Percentiles rank a stretch among this genome's conserved stretches.
phyloP scores from a whole-genome alignment of 1,140 invertebrate species.

The Drosophila setifemur region DNA sequence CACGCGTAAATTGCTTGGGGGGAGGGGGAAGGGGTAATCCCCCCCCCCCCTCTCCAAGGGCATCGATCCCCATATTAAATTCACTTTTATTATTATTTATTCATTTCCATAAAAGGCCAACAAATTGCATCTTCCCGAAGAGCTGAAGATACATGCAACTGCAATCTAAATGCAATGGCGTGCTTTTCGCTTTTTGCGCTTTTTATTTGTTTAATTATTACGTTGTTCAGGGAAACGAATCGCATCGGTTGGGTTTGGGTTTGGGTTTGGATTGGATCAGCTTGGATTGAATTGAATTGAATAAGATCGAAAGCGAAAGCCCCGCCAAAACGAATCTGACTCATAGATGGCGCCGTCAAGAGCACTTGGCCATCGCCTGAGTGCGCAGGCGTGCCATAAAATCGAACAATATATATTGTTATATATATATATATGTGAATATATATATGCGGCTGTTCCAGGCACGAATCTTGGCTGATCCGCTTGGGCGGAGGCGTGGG shows the following conservation, averaged over 20 bases:
- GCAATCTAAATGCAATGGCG: conserved; percentile 9
- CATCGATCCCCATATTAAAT: conserved; percentile 17
- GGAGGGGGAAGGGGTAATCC: too few relatives aligned
- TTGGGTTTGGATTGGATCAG: too few relatives aligned
- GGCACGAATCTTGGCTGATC: too few relatives aligned
- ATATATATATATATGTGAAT: too few relatives aligned
- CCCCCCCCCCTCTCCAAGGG: too few relatives aligned
- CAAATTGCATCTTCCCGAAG: conserved; percentile 10
- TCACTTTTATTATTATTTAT: too few relatives aligned
- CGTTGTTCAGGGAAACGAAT: conserved; percentile 11
- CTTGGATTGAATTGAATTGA: neutral
- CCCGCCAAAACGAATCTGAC: neutral
- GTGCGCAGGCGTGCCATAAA: conserved; percentile 4
- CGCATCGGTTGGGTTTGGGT: neutral
- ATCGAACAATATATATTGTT: too few relatives aligned
- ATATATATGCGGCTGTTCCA: too few relatives aligned
- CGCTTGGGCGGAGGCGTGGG: too few relatives aligned
- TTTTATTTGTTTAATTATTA: neutral
- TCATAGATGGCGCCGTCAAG: conserved; percentile 15
- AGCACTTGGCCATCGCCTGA: conserved; percentile 17
- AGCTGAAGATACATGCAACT: too few relatives aligned
- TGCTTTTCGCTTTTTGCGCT: neutral
- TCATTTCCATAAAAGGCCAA: conserved; percentile 1
- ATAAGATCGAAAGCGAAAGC: conserved; percentile 34
- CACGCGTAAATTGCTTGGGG: conserved; percentile 65